Evolutionary conservation across 2,888 invertebrate genomes (phyloP), one percentile per base, ranked within the genome.

Genomic region (Rhagonycha lutea): DNA sequence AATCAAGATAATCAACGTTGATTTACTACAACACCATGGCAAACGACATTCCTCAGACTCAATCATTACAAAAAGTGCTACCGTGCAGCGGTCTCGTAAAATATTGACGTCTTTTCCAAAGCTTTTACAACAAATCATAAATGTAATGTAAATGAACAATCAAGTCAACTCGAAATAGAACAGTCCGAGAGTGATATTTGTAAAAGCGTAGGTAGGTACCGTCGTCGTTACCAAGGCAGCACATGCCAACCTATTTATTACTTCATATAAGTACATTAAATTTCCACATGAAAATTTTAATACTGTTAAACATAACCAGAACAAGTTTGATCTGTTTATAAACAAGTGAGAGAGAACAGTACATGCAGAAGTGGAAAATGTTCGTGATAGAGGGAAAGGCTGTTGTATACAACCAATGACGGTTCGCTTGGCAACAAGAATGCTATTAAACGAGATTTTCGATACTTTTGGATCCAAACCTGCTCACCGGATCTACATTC

Each of bases 371-470:
- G 75, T 77, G 77, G 69, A 69, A 69, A 61, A 62, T 62, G 76
- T 69, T 69, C 62, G 61, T 47, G 73, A 73, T 70, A 74, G 74
- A 74, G 23, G 69, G 70, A 74, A 69, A 72, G 68, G 73, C 78
- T 47, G 78, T 77, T 73, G 77, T 78, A 80, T 78, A 81, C 79
- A 82, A 77, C 81, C 82, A 83, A 83, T 83, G 80, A 77, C 74
- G 80, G 81, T 79, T 79, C 82, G 83, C 85, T 81, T 85, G 84
- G 85, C 84, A 85, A 85, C 85, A 85, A 83, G 83, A 80, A 82
- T 79, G 72, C 73, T 76, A 63, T 72, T 75, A 77, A 82, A 81
- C 82, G 80, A 81, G 83, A 82, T 84, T 85, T 85, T 85, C 83
- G 84, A 84, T 84, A 83, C 83, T 84, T 85, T 85, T 82, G 82